Conservation (phyloP, 2,797 vertebrate genomes). For the Rhinophrynus dorsalis region DNA sequence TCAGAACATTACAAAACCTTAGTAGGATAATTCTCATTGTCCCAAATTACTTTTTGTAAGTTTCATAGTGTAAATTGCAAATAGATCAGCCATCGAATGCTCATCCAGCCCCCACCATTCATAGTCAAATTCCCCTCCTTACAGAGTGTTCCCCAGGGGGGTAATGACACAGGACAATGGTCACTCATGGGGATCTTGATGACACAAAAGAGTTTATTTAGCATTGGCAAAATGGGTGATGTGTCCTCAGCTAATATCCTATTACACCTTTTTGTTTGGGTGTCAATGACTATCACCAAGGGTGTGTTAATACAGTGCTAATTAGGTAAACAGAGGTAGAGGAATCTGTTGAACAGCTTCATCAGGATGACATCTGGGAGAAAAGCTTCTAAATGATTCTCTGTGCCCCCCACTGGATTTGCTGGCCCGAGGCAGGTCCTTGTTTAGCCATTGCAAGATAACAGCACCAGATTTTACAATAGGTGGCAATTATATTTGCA, state of each 20-base stretch:
- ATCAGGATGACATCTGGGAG: slow-evolving; percentile 32
- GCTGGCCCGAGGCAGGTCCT: background rate
- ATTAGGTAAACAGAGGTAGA: slow-evolving; percentile 42
- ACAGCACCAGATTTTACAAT: background rate
- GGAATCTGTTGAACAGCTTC: slow-evolving; percentile 25
- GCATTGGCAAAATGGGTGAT: slow-evolving; percentile 32
- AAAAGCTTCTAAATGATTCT: slow-evolving; percentile 23
- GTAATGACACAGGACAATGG: slow-evolving; percentile 45
- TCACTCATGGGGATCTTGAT: slow-evolving; percentile 13
- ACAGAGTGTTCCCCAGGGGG: slow-evolving; percentile 33
- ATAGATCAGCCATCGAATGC: slow-evolving; percentile 6
- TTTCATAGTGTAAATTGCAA: background rate
- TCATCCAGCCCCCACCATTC: slow-evolving; percentile 1
- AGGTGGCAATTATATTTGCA: background rate
- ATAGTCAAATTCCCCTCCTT: slow-evolving; percentile 35
- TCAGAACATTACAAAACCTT: background rate
- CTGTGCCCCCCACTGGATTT: slow-evolving; percentile 5
- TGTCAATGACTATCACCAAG: slow-evolving; percentile 38
- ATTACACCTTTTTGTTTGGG: slow-evolving; percentile 47
- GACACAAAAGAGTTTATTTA: slow-evolving; percentile 47
- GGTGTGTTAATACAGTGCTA: slow-evolving; percentile 48
- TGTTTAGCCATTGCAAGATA: background rate
- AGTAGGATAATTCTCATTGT: slow-evolving; percentile 18
- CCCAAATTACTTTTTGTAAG: slow-evolving; percentile 1
- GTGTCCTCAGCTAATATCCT: slow-evolving; percentile 40